Evolutionary conservation across 92 coral and sea anemone genomes (phyloP), one percentile per base, ranked within the genome.

Genomic region (Parazoanthus swiftii): DNA sequence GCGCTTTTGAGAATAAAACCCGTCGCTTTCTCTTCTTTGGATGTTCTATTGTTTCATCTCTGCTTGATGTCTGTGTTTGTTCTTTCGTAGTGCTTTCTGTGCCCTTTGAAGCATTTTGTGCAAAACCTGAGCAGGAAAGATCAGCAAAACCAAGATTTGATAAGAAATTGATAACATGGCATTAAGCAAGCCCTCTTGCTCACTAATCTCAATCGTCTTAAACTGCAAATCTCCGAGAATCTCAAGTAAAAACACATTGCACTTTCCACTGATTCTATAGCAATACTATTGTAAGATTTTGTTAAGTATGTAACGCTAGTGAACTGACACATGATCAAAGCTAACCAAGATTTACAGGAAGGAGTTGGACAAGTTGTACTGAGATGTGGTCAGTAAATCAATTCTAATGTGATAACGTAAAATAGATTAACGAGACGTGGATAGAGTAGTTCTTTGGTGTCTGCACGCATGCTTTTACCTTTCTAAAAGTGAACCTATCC

Each of bases 1-100:
- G 99, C 36, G 96, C 93, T 89, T 97, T 97, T 42, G 99, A 94
- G 92, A 97, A 97, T 85, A 97, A 92, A 50, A 97, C 98, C 63
- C 99, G 89, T 56, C 99, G 95, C 79, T 95, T 97, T 74, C 99
- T 90, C 87, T 97, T 97, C 92, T 97, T 97, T 58, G 96, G 95
- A 54, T 89, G 90, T 42, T 90, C 96, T 50, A 90, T 89, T 39
- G 89, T 80, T 48, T 91, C 94, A 10, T 92, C 95, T 80, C 89
- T 88, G 89, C 90, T 91, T 86, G 80, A n/a, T 82, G 85, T 51
- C 46, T 84, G 87, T 44, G 79, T 84, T 71, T 71, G 77, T 15
- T 84, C 79, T 46, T 48, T 84, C 59, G 78, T 71, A 23, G 68
- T 72, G 46, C 75, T 59, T 42, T 48, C 87, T 84, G 67, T 73